Conservation (phyloP, 2,113 vertebrate species). For the Empidonax traillii region DNA sequence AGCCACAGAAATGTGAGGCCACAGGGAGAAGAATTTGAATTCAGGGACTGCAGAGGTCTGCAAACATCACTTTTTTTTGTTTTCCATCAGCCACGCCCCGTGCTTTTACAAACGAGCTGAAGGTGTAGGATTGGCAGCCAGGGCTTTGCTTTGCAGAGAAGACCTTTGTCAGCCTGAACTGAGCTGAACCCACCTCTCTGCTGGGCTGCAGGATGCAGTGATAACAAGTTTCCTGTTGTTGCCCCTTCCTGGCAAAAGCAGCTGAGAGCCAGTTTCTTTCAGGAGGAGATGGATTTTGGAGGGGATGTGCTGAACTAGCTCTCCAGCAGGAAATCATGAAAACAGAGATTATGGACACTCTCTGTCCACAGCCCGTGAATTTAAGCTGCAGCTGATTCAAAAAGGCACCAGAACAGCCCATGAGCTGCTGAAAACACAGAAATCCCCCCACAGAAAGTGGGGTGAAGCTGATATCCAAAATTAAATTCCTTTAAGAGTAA, state of each 20-base stretch:
- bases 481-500: not conserved
- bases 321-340: not conserved
- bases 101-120: not conserved
- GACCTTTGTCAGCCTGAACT: not conserved
- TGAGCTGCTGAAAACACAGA: not conserved
- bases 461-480: not conserved
- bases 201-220: not conserved
- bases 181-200: not conserved
- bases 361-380: not conserved
- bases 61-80: rapidly evolving
- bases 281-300: not conserved
- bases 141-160: not conserved
- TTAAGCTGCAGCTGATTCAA: not conserved
- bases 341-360: not conserved
- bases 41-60: not conserved
- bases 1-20: not conserved
- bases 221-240: not conserved
- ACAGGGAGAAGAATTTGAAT: too few relatives aligned
- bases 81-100: rapidly evolving
- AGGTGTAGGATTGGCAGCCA: not conserved
- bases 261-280: not conserved
- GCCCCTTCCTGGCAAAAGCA: not conserved
- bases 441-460: not conserved
- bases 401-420: not conserved
- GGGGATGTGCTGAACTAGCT: not conserved